A percentile compares a stretch with the other conserved stretches of the same genome.
These are phyloP conservation scores for Fratercula arctica DNA, from an alignment of 2,797 vertebrate species.

Conservation along the genomic window DNA sequence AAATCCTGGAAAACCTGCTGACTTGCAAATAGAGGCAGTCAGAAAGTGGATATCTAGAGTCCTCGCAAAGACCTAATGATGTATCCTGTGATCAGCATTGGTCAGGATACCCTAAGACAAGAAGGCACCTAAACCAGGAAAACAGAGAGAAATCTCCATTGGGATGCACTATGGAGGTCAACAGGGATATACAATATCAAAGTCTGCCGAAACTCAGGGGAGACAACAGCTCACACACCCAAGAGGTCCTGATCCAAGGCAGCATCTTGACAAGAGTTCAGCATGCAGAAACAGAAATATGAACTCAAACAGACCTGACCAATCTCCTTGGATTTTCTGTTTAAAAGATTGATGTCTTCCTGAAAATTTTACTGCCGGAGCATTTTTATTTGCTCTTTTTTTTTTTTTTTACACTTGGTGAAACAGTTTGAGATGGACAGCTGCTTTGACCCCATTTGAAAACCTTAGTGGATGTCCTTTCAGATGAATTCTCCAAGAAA, in stretches of 20 bases:
- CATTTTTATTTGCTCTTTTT: background rate
- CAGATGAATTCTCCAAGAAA: constrained; percentile 2
- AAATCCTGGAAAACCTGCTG: background rate
- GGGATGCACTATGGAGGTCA: background rate
- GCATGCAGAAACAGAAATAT: background rate
- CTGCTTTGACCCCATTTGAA: background rate
- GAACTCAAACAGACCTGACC: background rate
- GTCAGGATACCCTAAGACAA: background rate
- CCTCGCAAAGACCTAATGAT: background rate
- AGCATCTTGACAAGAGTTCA: background rate
- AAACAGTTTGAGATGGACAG: constrained; percentile 11
- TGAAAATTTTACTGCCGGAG: background rate
- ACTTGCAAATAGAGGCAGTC: background rate
- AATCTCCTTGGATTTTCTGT: background rate
- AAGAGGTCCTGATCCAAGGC: background rate
- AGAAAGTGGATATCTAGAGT: background rate
- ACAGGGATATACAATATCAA: background rate
- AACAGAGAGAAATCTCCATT: background rate
- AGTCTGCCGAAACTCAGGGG: background rate
- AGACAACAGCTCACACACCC: background rate
- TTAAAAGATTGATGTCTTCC: background rate
- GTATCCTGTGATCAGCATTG: background rate
- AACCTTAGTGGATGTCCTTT: constrained; percentile 7
- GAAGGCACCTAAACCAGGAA: background rate
- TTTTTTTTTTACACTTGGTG: background rate